Base-by-base conservation (phyloP, 2,888 invertebrate species). In the Euphydryas editha region DNA sequence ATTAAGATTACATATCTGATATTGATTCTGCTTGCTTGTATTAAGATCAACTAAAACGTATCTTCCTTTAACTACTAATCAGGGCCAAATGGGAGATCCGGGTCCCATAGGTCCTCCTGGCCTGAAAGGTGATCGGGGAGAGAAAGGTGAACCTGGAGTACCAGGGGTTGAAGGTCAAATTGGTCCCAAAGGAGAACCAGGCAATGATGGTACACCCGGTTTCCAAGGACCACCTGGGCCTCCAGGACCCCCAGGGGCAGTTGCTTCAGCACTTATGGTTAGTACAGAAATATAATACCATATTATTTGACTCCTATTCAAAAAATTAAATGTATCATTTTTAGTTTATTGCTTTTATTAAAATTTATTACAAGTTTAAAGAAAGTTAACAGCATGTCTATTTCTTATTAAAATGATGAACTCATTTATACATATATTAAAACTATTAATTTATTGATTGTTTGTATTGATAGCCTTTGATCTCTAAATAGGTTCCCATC, bases 141-240 rank as follows among this genome's bases (percentile, higher is more conserved):
- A 96, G 75, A 93, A 95, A 77, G 97, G 96, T 44, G 94, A 94
- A 15, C 74, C 81, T 7, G 95, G 95, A 2, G 78, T 91, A 1
- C 85, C 90, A 30, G 95, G 96, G 4, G 93, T 94, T 49, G 95
- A 95, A 84, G 97, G 97, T 59, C 93, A 95, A 65, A 95, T 95
- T 76, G 97, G 97, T 21, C 94, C 94, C 39, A 97, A 96, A 89
- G 97, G 97, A 21, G 96, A 96, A 72, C 94, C 95, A 59, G 97
- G 97, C 21, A 87, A 94, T 56, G 96, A 96, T 78, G 96, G 96
- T 1, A 84, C 93, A 57, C 94, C 95, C 20, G 96, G 96, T 5
- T 86, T 93, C 36, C 90, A 93, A 71, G 96, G 96, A 37, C 94
- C 95, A 10, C 94, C 95, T 59, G 96, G 95, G 58, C 95, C 94